Evolutionary conservation across 2,113 vertebrate genomes (phyloP).

Genomic region (Sciurus niger): DNA sequence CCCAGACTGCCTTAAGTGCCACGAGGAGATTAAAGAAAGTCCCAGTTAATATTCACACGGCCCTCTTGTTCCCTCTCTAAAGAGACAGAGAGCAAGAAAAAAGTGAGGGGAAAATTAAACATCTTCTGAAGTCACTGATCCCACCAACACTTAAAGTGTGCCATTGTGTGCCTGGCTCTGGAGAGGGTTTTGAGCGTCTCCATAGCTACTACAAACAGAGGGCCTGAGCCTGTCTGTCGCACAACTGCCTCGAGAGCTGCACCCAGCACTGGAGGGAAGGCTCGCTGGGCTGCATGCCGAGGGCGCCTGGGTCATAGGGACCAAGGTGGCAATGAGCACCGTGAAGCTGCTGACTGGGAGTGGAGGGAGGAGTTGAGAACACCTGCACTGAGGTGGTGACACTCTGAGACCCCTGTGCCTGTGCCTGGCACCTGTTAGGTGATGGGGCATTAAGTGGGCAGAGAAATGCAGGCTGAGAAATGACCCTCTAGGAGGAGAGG

Average conservation of each 20-base stretch:
- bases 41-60: conserved; percentile 90
- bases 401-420: fast-evolving
- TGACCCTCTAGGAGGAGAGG: fast-evolving
- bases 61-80: conserved; percentile 90
- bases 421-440: fast-evolving
- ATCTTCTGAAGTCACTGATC: conserved; percentile 93
- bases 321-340: not conserved
- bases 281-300: not conserved
- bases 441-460: not conserved
- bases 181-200: conserved; percentile 90
- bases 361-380: not conserved
- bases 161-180: conserved; percentile 89
- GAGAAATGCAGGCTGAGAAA: not conserved
- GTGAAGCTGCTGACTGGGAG: fast-evolving
- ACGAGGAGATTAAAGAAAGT: conserved; percentile 90
- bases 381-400: not conserved
- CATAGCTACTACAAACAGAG: conserved; percentile 90
- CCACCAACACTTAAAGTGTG: conserved; percentile 91
- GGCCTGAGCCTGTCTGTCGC: conserved; percentile 80
- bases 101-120: conserved; percentile 92
- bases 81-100: conserved; percentile 84
- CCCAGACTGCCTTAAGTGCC: conserved; percentile 87
- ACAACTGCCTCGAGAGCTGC: conserved; percentile 76
- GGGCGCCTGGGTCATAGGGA: not conserved
- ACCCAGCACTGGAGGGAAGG: conserved; percentile 26